phyloP scores from a whole-genome alignment of 2,888 invertebrate genomes.

The Eurytoma adleriae region DNA sequence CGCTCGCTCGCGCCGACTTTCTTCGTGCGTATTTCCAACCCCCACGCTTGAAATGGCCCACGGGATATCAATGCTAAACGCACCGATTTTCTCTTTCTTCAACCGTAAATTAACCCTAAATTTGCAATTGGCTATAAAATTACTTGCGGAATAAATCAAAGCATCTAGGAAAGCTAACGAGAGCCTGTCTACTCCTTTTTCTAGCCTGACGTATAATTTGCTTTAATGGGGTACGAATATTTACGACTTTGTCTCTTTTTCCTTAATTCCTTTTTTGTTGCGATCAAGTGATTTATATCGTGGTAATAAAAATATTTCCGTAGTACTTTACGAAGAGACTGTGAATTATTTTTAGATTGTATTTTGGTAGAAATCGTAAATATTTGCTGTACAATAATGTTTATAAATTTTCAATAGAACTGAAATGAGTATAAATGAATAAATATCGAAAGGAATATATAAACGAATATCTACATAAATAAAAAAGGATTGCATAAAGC shows the following conservation, averaged over 20 bases:
- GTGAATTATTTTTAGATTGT: no score
- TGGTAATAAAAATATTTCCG: no score
- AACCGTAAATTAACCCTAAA: conserved; percentile 48
- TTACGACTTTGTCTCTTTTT: conserved; percentile 7
- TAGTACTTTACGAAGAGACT: no score
- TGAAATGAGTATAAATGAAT: no score
- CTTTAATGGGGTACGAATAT: conserved; percentile 27
- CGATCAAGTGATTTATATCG: no score
- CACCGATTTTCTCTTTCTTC: conserved; percentile 26
- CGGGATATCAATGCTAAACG: conserved; percentile 43
- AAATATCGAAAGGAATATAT: no score
- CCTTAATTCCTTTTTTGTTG: no score
- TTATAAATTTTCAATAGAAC: no score
- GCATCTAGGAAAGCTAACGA: conserved; percentile 15
- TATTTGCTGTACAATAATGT: no score
- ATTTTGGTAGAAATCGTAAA: no score
- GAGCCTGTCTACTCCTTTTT: conserved; percentile 6
- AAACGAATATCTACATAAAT: not conserved
- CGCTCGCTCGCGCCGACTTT: no score
- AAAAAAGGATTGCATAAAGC: conserved; percentile 4
- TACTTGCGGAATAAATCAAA: conserved; percentile 29
- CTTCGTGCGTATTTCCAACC: not conserved
- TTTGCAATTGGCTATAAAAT: conserved; percentile 47
- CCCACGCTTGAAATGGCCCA: conserved; percentile 23
- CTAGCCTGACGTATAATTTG: not conserved